A percentile compares a stretch with the other conserved stretches of the same genome.
Evolutionary conservation across 2,113 vertebrate species (phyloP).

Genomic region (Syngnathus typhle): DNA sequence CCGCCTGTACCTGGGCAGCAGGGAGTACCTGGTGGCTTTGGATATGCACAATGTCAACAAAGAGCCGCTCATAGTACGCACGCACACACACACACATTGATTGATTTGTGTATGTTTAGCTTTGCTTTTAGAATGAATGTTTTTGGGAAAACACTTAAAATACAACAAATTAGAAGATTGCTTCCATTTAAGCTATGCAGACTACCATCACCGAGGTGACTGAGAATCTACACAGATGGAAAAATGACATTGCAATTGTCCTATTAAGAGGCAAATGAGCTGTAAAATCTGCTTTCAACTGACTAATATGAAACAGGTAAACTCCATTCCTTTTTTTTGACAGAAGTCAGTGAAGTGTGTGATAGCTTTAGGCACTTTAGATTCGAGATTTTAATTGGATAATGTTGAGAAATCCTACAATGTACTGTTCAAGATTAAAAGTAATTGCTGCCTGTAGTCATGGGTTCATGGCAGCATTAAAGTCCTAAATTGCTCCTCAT

Average conservation of each 20-base stretch:
- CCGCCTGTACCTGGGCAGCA: conserved; percentile 77
- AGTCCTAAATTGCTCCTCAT: neutral
- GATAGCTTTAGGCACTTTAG: neutral
- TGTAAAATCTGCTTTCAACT: neutral
- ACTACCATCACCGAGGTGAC: neutral
- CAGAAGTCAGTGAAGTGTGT: neutral
- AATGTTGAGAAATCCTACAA: neutral
- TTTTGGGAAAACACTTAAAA: neutral
- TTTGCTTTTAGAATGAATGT: neutral
- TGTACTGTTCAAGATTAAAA: neutral
- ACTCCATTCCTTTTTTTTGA: conserved; percentile 29
- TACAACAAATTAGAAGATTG: neutral
- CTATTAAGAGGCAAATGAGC: neutral
- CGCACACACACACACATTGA: neutral
- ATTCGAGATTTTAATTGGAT: neutral
- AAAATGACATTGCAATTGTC: neutral
- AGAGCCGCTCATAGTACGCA: conserved; percentile 78
- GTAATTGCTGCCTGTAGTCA: neutral
- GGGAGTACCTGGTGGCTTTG: conserved; percentile 79
- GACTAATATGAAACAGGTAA: neutral
- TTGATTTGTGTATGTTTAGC: neutral
- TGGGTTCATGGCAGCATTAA: neutral
- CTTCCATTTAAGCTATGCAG: neutral
- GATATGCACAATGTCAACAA: conserved; percentile 83
- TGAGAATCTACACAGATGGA: neutral